Percentiles rank a stretch among this genome's conserved stretches.
phyloP scores from a whole-genome alignment of 2,888 invertebrate genomes.

The Gastrophysa polygoni region DNA sequence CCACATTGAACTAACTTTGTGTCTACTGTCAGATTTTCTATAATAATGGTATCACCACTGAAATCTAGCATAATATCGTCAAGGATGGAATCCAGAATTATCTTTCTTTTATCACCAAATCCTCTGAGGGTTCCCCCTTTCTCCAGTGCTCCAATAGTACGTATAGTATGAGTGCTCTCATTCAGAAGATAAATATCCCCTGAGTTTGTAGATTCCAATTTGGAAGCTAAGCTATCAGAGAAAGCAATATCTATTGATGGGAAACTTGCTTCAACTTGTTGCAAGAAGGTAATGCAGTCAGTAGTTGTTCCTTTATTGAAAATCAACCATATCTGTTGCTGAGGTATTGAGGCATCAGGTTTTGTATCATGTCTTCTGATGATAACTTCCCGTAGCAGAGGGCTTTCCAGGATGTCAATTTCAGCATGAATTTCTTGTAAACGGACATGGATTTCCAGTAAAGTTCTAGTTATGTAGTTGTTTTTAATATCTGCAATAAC shows the following conservation, averaged over 20 bases:
- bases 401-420: slow-evolving; percentile 66
- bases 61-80: slow-evolving; percentile 64
- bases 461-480: slow-evolving; percentile 54
- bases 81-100: slow-evolving; percentile 56
- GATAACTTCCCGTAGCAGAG: slow-evolving; percentile 62
- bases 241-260: slow-evolving; percentile 57
- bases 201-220: slow-evolving; percentile 55
- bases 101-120: slow-evolving; percentile 41
- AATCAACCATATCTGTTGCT: slow-evolving; percentile 56
- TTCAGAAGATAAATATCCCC: slow-evolving; percentile 62
- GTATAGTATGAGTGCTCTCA: slow-evolving; percentile 60
- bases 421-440: slow-evolving; percentile 65
- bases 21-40: slow-evolving; percentile 64
- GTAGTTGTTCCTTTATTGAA: slow-evolving; percentile 59
- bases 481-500: slow-evolving; percentile 34
- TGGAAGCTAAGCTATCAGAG: slow-evolving; percentile 53
- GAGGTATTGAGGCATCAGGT: slow-evolving; percentile 19
- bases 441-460: slow-evolving; percentile 64
- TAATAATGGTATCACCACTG: slow-evolving; percentile 58
- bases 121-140: slow-evolving; percentile 57
- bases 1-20: slow-evolving; percentile 62
- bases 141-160: slow-evolving; percentile 61
- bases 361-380: slow-evolving; percentile 43
- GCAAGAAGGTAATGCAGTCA: slow-evolving; percentile 59
- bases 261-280: slow-evolving; percentile 55